These are phyloP conservation scores for Takifugu ocellatus DNA, from an alignment of 2,797 vertebrate species.

Conservation along the genomic window DNA sequence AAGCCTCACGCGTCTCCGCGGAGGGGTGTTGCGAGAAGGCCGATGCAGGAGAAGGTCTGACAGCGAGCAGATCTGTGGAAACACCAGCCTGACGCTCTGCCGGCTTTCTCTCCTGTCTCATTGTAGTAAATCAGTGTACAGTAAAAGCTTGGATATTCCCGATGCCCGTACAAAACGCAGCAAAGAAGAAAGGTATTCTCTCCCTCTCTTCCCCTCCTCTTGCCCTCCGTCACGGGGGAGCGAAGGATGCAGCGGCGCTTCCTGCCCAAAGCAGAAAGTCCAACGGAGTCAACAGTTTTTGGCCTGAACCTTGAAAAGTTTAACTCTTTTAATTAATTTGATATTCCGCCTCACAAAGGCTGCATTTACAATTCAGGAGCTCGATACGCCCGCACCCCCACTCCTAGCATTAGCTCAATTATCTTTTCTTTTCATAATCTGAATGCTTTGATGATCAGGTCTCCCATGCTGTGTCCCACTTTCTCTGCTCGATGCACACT, in stretches of 20 bases:
- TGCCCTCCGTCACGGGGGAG: constrained; percentile 27
- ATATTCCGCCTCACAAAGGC: constrained; percentile 14
- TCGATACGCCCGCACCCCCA: constrained; percentile 21
- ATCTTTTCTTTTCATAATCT: constrained; percentile 40
- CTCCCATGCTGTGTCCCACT: constrained; percentile 54
- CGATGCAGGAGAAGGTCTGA: constrained; percentile 23
- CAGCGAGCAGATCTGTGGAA: constrained; percentile 29
- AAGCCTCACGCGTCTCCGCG: too few relatives aligned
- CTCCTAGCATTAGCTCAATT: constrained; percentile 44
- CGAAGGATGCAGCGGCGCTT: constrained; percentile 79
- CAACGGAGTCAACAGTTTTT: constrained; percentile 17
- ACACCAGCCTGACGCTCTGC: constrained; percentile 77
- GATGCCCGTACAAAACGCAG: constrained; percentile 91
- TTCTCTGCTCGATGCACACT: constrained; percentile 40
- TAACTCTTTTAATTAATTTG: constrained; percentile 34
- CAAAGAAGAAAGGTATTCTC: constrained; percentile 94
- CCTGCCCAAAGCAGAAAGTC: constrained; percentile 13
- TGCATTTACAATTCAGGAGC: constrained; percentile 40
- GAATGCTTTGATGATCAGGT: constrained; percentile 52
- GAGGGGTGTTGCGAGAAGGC: background rate
- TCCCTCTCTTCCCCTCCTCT: constrained; percentile 51
- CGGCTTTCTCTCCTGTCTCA: constrained; percentile 85
- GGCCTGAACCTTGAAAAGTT: constrained; percentile 21
- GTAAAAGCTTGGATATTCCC: constrained; percentile 98
- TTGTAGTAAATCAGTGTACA: constrained; percentile 96